Base-by-base conservation (phyloP, 1,140 invertebrate genomes). In the Drosophila sulfurigaster region DNA sequence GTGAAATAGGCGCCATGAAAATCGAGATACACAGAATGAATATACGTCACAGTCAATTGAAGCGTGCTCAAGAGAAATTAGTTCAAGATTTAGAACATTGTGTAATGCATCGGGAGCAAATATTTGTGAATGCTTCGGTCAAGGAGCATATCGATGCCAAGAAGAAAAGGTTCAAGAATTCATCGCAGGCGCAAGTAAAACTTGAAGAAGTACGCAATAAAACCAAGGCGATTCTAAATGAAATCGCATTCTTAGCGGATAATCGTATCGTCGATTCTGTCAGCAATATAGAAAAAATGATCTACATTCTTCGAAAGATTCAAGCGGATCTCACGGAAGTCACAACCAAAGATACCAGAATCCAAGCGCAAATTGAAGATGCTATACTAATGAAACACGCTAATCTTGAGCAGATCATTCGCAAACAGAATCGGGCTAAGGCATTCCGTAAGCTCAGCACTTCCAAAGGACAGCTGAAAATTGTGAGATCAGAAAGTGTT, bases 21-120 rank as follows among this genome's bases (percentile, higher is more conserved):
- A 94, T 93, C 57, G 96, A 97, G 93, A 97, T 97, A 87, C 96
- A 97, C 83, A 94, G 95, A 79, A 97, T 97, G 97, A 94, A 96
- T 92, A 95, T 96, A 66, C 91, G 95, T 67, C 94, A 94, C 35
- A 93, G 93, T 46, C 95, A 97, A 80, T 91, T 97, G 1, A 94
- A 94, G 52, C 95, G 95, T 65, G 95, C 94, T 0, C 95, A 96
- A 70, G 96, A 96, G 72, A 96, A 96, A 89, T 92, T 97, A 10
- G 94, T 96, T 3, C 93, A 94, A 32, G 96, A 97, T 83, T 93
- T 97, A 92, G 96, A 97, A 48, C 93, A 95, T 79, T 96, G 96
- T 79, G 94, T 97, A 10, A 94, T 94, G 13, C 94, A 96, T 72
- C 93, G 96, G 46, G 96, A 96, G 49, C 93, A 94, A 56, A 95